A percentile compares a stretch with the other conserved stretches of the same genome.
phyloP scores from a whole-genome alignment of 2,888 invertebrate species.

The Sesamia inferens region DNA sequence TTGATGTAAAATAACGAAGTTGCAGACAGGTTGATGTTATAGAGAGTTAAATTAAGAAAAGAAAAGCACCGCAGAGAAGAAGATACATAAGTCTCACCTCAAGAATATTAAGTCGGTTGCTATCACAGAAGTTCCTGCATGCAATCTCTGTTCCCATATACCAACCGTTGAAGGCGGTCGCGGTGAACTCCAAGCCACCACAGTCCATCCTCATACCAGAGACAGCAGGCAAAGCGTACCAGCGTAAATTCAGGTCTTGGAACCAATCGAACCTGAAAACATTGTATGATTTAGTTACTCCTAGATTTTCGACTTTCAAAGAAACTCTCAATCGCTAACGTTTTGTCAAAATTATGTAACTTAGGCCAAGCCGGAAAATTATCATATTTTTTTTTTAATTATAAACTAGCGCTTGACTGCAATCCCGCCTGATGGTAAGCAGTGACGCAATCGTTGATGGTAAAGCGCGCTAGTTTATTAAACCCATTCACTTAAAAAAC shows the following conservation, averaged over 20 bases:
- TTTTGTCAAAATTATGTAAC: not conserved
- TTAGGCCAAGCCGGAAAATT: too few relatives aligned
- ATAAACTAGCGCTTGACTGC: too few relatives aligned
- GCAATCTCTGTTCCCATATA: constrained; percentile 99
- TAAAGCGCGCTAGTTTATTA: too few relatives aligned
- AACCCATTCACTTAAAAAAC: too few relatives aligned
- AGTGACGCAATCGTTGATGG: too few relatives aligned
- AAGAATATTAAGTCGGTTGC: constrained; percentile 95
- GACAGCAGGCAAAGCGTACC: constrained; percentile 97
- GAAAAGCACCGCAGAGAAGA: not conserved
- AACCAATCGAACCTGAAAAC: constrained; percentile 95
- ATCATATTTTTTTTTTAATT: too few relatives aligned
- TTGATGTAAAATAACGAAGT: not conserved
- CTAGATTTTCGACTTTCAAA: not conserved
- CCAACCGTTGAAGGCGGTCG: constrained; percentile 98
- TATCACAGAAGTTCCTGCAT: constrained; percentile 96
- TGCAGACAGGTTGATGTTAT: not conserved
- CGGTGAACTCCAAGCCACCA: constrained; percentile 98
- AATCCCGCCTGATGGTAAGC: too few relatives aligned
- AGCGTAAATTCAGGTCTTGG: constrained; percentile 94
- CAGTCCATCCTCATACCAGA: constrained; percentile 98
- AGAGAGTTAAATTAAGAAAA: not conserved
- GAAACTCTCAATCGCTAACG: not conserved
- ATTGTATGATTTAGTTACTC: not conserved
- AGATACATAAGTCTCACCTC: constrained; percentile 90